These are phyloP conservation scores for Sturnus vulgaris DNA, from an alignment of 2,113 vertebrate species.

Conservation along the genomic window DNA sequence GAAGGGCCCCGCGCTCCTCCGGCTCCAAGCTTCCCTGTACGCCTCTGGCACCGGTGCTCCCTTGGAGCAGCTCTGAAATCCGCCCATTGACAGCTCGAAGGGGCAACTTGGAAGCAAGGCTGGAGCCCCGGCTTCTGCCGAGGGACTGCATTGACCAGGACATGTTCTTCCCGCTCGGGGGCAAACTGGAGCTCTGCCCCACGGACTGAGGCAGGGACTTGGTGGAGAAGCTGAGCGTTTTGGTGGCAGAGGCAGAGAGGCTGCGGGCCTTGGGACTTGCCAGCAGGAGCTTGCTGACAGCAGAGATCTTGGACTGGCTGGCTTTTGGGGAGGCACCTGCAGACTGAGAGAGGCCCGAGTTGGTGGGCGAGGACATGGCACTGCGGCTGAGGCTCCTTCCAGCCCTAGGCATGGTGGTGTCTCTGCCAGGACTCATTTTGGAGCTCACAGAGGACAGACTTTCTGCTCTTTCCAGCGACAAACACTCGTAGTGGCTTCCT, in stretches of 20 bases:
- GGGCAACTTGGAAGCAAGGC: constrained; percentile 86
- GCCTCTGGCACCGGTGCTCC: constrained; percentile 71
- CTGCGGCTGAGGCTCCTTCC: constrained; percentile 85
- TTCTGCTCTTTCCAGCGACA: constrained; percentile 89
- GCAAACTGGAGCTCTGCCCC: constrained; percentile 86
- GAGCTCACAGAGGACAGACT: constrained; percentile 84
- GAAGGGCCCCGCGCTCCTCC: constrained; percentile 58
- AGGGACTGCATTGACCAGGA: constrained; percentile 97
- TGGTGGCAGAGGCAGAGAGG: constrained; percentile 89
- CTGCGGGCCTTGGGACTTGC: constrained; percentile 89
- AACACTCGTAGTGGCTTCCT: constrained; percentile 87
- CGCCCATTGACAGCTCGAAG: constrained; percentile 89
- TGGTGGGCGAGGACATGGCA: constrained; percentile 77
- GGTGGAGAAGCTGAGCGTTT: constrained; percentile 94
- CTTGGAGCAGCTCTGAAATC: constrained; percentile 93
- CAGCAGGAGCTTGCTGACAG: constrained; percentile 93
- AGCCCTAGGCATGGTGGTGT: constrained; percentile 87
- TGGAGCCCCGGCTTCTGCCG: constrained; percentile 84
- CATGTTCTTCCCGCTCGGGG: constrained; percentile 84
- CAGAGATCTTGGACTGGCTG: constrained; percentile 89
- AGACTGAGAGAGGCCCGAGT: constrained; percentile 55
- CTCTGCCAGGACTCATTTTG: constrained; percentile 77
- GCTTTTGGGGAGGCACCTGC: constrained; percentile 83
- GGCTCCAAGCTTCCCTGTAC: constrained; percentile 60
- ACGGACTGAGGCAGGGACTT: constrained; percentile 90